Base-by-base conservation (phyloP, 2,113 vertebrate species). In the Hyperoodon ampullatus region DNA sequence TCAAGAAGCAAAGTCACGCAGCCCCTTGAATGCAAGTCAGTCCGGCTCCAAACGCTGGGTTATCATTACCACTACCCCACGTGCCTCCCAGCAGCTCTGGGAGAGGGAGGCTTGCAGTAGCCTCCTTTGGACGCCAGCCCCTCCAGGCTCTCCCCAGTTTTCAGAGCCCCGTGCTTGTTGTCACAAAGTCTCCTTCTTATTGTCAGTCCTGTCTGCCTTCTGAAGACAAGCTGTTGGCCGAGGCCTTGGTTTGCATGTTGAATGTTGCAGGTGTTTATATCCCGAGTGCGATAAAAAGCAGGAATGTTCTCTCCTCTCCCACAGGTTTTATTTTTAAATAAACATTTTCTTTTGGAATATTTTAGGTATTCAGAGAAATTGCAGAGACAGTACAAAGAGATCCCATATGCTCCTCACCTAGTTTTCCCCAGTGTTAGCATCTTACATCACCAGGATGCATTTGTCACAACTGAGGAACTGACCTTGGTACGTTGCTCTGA, bases 291-390 rank as follows among this genome's bases (percentile, higher is more conserved):
- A 7, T 44, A 15, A 44, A 90, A 70, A 74, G 65, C 35, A 70
- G 23, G n/a, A 1, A 12, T 21, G 30, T 61, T 72, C 0, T 0
- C 39, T 26, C 39, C 50, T 53, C 68, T 61, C 35, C 1, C 18
- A 7, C 47, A 75, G 44, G 35, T 26, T 83, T 88, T 78, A 53
- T 81, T 93, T 82, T 74, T 55, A 74, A 84, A 55, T 68, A 70
- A 60, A 44, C 4, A 14, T 74, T 60, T 86, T 44, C 75, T 12
- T 44, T 78, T 15, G 4, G 24, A 72, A 19, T 5, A 66, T 74
- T 66, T 70, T 78, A 71, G 14, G 65, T 53, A 11, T 33, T 33
- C 16, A 19, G 47, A 74, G 61, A 71, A 42, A 42, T 70, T 70
- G 5, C 47, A 28, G 24, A 81, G 30, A 12, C 13, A 28, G 15